These are phyloP conservation scores for Probosciger aterrimus DNA, from an alignment of 2,113 vertebrate genomes.

Conservation along the genomic window DNA sequence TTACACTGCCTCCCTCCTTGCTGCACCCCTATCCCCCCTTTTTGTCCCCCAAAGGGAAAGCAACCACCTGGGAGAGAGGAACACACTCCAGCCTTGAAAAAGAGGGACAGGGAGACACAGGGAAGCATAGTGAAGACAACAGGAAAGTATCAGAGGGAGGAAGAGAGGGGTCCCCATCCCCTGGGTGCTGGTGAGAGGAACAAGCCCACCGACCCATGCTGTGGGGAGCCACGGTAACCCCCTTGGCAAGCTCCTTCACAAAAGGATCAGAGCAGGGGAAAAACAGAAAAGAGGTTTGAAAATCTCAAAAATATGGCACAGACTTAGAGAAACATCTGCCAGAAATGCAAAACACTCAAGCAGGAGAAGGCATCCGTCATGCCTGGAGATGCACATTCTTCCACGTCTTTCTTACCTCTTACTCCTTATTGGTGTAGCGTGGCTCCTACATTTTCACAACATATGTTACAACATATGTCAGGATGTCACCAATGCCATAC, in stretches of 20 bases:
- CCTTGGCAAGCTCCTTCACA: not conserved
- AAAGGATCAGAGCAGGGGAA: not conserved
- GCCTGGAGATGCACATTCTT: not conserved
- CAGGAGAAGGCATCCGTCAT: fast-evolving
- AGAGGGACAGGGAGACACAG: not conserved
- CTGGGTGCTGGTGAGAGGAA: not conserved
- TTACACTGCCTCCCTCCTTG: not conserved
- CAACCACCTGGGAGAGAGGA: not conserved
- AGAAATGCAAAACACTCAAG: not conserved
- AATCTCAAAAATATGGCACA: not conserved
- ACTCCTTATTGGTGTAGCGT: not conserved
- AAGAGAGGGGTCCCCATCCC: not conserved
- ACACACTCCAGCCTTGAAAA: fast-evolving
- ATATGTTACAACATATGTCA: not conserved
- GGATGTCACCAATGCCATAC: not conserved
- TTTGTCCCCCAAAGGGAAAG: not conserved
- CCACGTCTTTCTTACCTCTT: not conserved
- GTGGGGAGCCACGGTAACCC: not conserved
- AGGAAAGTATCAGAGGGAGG: not conserved
- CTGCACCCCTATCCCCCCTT: fast-evolving
- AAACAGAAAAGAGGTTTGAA: not conserved
- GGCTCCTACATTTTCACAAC: not conserved
- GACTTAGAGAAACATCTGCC: not conserved
- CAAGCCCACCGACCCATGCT: fast-evolving
- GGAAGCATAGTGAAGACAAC: not conserved